Percentiles rank a stretch among this genome's conserved stretches.
These are phyloP conservation scores for Clivina fossor DNA, from an alignment of 2,888 invertebrate genomes.

Conservation along the genomic window DNA sequence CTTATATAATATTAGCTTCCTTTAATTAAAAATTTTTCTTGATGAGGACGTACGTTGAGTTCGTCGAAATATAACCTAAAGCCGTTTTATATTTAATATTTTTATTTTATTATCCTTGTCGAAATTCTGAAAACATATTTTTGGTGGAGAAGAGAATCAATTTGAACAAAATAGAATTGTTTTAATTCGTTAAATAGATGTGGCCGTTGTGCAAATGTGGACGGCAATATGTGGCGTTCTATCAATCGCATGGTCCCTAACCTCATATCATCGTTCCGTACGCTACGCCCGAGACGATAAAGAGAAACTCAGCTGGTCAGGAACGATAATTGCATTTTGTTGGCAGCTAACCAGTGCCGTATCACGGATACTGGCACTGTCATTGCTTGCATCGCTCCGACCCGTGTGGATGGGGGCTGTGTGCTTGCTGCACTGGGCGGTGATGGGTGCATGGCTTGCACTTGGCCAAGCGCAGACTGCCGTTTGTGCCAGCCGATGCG, in stretches of 20 bases:
- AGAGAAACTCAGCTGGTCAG: constrained; percentile 56
- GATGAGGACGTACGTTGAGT: too few species aligned
- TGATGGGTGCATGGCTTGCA: constrained; percentile 61
- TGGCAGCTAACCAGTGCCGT: constrained; percentile 62
- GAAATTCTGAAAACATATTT: too few species aligned
- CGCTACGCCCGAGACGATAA: constrained; percentile 59
- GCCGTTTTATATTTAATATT: too few species aligned
- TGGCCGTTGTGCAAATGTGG: constrained; percentile 53
- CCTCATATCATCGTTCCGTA: constrained; percentile 62
- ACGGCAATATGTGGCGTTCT: constrained; percentile 58
- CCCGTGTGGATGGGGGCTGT: constrained; percentile 56
- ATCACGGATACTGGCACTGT: constrained; percentile 59
- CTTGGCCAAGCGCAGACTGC: constrained; percentile 53
- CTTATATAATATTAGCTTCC: too few species aligned
- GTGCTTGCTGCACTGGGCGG: constrained; percentile 57
- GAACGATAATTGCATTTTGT: constrained; percentile 57
- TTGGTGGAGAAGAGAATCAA: too few species aligned
- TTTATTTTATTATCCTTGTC: too few species aligned
- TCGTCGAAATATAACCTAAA: too few species aligned
- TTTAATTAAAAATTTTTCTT: too few species aligned
- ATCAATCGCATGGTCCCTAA: constrained; percentile 63
- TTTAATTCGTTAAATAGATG: constrained; percentile 45
- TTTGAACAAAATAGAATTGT: background rate
- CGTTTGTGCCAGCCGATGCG: constrained; percentile 53
- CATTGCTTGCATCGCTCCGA: constrained; percentile 58